A percentile compares a stretch with the other conserved stretches of the same genome.
Conservation (phyloP, 2,797 vertebrate genomes). For the Rhinophrynus dorsalis region DNA sequence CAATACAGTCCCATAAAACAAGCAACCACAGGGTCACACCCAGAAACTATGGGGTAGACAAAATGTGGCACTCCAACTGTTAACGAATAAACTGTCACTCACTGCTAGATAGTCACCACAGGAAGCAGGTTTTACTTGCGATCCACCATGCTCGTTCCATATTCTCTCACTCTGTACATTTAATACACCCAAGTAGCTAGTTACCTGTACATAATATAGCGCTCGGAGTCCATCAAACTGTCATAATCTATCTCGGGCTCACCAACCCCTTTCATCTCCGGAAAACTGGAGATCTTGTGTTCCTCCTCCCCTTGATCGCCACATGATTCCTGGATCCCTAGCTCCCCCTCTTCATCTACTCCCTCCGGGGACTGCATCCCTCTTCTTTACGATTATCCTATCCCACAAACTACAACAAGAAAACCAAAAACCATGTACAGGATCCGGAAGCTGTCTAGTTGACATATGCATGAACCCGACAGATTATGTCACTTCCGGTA, state of each 20-base stretch:
- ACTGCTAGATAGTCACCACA: no score
- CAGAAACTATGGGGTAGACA: no score
- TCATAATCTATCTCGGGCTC: slow-evolving; percentile 18
- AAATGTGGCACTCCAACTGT: no score
- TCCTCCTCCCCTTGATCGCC: neutral
- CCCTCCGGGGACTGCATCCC: slow-evolving; percentile 9
- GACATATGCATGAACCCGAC: neutral
- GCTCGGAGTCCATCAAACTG: neutral
- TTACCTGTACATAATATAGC: slow-evolving; percentile 35
- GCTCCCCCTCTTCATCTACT: slow-evolving; percentile 7
- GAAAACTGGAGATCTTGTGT: neutral
- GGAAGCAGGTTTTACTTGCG: no score
- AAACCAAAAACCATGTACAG: neutral
- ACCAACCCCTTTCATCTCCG: slow-evolving; percentile 5
- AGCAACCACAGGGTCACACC: neutral
- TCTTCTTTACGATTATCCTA: neutral
- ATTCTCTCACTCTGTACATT: no score
- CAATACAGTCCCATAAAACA: no score
- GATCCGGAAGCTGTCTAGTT: slow-evolving; percentile 10
- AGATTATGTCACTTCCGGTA: neutral
- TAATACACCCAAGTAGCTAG: neutral
- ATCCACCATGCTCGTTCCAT: no score
- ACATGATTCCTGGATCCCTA: neutral
- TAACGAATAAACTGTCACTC: no score
- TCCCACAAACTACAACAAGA: neutral